phyloP scores from a whole-genome alignment of 2,888 invertebrate species.

The Netelia inedita region DNA sequence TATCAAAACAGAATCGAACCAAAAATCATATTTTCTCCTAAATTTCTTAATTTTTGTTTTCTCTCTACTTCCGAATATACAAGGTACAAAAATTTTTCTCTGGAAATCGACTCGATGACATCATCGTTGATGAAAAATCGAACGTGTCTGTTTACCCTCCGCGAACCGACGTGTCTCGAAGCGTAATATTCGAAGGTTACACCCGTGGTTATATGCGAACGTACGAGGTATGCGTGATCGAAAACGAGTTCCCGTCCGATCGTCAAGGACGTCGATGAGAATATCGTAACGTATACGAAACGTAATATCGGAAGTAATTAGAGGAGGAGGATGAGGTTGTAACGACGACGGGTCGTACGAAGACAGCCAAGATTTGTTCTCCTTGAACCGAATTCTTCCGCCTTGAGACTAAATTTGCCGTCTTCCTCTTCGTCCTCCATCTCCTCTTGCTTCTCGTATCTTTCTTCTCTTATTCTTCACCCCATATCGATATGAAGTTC shows the following conservation, averaged over 20 bases:
- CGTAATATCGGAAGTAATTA: constrained; percentile 39
- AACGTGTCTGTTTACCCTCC: no score
- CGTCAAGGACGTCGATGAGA: not conserved
- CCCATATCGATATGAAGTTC: constrained; percentile 43
- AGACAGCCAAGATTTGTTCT: constrained; percentile 44
- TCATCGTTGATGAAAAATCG: no score
- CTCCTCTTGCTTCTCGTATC: not conserved
- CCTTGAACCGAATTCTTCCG: constrained; percentile 32
- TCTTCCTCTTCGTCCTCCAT: not conserved
- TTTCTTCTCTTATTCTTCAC: constrained; percentile 6
- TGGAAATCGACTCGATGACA: no score
- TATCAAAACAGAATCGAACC: no score
- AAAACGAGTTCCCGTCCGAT: not conserved
- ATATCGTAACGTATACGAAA: not conserved
- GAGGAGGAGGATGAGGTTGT: constrained; percentile 1
- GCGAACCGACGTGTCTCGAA: no score
- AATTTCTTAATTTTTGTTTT: no score
- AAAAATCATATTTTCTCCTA: no score
- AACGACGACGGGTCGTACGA: constrained; percentile 19
- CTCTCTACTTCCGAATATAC: no score
- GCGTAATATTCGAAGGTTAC: not conserved
- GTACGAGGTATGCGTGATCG: not conserved
- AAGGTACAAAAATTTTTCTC: no score
- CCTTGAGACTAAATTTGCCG: not conserved
- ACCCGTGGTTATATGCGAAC: not conserved